Conservation (phyloP, 1,140 invertebrate species). For the Formica exsecta region DNA sequence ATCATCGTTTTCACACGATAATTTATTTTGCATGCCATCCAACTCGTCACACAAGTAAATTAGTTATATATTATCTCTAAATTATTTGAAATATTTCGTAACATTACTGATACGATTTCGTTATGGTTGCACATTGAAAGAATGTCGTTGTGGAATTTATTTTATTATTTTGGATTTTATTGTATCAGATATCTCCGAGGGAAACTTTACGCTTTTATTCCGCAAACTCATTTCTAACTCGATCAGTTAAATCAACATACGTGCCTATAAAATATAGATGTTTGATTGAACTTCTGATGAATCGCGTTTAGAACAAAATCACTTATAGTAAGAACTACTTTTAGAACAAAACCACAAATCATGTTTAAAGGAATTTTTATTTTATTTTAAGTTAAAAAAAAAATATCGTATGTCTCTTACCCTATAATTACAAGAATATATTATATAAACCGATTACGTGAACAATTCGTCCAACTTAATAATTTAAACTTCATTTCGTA, state of each 20-base stretch:
- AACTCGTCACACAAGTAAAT: constrained; percentile 5
- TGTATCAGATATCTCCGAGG: background rate
- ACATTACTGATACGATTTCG: background rate
- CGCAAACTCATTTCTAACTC: constrained; percentile 1
- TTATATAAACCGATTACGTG: background rate
- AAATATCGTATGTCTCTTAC: background rate
- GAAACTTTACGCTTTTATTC: constrained; percentile 4
- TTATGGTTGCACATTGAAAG: background rate
- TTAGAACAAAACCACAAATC: background rate
- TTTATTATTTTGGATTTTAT: background rate
- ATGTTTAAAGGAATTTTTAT: background rate
- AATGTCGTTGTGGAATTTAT: background rate
- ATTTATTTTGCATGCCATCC: background rate
- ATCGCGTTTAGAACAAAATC: background rate
- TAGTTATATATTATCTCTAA: constrained; percentile 3
- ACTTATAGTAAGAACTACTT: background rate
- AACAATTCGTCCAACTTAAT: background rate
- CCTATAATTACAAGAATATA: background rate
- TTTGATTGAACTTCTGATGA: background rate
- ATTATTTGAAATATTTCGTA: constrained; percentile 21
- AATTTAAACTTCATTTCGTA: background rate
- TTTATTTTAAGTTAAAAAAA: background rate
- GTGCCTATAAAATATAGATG: background rate
- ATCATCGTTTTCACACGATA: background rate
- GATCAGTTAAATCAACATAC: constrained; percentile 15